A percentile compares a stretch with the other conserved stretches of the same genome.
These are phyloP conservation scores for Zaprionus nigranus DNA, from an alignment of 1,140 invertebrate species.

Conservation along the genomic window DNA sequence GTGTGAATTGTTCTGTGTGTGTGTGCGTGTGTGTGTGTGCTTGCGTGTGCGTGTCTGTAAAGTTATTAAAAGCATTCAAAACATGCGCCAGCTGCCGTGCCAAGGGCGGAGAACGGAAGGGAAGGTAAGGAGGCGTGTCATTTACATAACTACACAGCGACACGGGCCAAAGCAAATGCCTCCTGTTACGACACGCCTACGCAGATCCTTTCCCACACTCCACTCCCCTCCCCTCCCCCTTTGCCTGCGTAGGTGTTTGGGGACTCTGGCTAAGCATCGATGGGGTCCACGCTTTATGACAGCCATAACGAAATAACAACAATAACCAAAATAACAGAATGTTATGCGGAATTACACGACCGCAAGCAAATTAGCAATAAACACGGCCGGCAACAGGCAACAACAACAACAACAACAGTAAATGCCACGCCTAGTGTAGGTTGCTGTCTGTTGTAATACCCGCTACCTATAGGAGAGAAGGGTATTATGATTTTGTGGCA, in stretches of 20 bases:
- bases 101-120: slow-evolving; percentile 3
- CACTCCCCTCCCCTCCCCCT: no score
- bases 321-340: slow-evolving; percentile 43
- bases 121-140: slow-evolving; percentile 44
- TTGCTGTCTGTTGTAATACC: neutral
- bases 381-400: slow-evolving; percentile 14
- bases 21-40: slow-evolving; percentile 5
- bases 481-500: no score
- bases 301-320: slow-evolving; percentile 27
- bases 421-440: slow-evolving; percentile 18
- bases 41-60: slow-evolving; percentile 56
- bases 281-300: slow-evolving; percentile 33
- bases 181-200: slow-evolving; percentile 49
- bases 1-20: slow-evolving; percentile 1
- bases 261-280: slow-evolving; percentile 36
- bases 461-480: no score
- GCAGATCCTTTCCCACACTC: neutral
- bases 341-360: slow-evolving; percentile 63
- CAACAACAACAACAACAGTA: slow-evolving; percentile 17
- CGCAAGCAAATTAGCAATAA: slow-evolving; percentile 70
- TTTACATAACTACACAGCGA: slow-evolving; percentile 71
- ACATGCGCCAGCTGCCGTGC: slow-evolving; percentile 30
- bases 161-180: slow-evolving; percentile 27
- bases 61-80: slow-evolving; percentile 81
- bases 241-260: slow-evolving; percentile 35